These are phyloP conservation scores for Eleutherodactylus coqui DNA, from an alignment of 2,797 vertebrate genomes.

Conservation along the genomic window DNA sequence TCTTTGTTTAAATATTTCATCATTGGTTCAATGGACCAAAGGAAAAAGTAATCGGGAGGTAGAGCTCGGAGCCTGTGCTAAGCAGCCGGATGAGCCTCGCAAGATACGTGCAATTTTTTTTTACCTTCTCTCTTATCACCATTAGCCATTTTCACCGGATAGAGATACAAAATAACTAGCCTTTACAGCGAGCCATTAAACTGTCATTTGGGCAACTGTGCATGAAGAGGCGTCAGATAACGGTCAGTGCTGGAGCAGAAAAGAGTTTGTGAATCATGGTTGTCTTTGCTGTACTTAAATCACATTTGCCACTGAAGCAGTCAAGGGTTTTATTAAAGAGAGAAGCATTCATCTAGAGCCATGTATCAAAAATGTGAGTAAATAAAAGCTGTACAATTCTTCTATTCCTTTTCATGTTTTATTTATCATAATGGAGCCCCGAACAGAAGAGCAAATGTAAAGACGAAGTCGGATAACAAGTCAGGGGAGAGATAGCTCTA, in stretches of 20 bases:
- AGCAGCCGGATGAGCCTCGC: slow-evolving; percentile 70
- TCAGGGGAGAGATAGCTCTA: slow-evolving; percentile 66
- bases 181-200: slow-evolving; percentile 80
- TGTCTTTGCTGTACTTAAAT: slow-evolving; percentile 81
- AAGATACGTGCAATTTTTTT: slow-evolving; percentile 73
- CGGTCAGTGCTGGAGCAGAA: slow-evolving; percentile 79
- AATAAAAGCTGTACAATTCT: slow-evolving; percentile 74
- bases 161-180: slow-evolving; percentile 82
- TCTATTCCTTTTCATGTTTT: slow-evolving; percentile 76
- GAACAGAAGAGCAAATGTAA: slow-evolving; percentile 74
- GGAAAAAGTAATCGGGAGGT: slow-evolving; percentile 73
- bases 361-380: slow-evolving; percentile 78
- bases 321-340: slow-evolving; percentile 84
- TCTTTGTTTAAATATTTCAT: slow-evolving; percentile 61
- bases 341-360: slow-evolving; percentile 79
- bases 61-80: slow-evolving; percentile 64
- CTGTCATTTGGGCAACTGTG: slow-evolving; percentile 83
- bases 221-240: slow-evolving; percentile 81
- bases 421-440: slow-evolving; percentile 72
- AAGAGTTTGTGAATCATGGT: slow-evolving; percentile 84
- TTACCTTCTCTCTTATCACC: slow-evolving; percentile 75
- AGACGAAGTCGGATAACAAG: slow-evolving; percentile 66
- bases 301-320: slow-evolving; percentile 81
- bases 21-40: slow-evolving; percentile 73
- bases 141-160: slow-evolving; percentile 77